Evolutionary conservation across 2,797 vertebrate species (phyloP).

Genomic region (Peromyscus attwateri): DNA sequence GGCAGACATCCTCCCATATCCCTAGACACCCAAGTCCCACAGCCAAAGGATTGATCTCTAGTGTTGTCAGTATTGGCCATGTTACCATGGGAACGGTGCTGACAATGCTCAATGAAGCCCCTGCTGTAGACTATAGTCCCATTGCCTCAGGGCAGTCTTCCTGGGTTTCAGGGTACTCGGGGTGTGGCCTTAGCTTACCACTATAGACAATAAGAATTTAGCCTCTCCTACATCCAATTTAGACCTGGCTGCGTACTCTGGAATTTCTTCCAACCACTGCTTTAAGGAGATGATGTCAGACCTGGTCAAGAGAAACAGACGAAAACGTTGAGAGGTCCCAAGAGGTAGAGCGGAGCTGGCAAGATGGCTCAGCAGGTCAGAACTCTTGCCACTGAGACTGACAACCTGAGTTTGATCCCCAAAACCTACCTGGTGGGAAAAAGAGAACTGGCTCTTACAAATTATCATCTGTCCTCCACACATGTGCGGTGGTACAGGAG

Average conservation of each 20-base stretch:
- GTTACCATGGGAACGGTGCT: not conserved
- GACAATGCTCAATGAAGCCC: not conserved
- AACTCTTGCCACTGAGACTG: not conserved
- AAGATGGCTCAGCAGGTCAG: not conserved
- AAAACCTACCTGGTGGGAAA: not conserved
- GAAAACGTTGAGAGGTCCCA: not conserved
- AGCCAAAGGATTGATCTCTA: not conserved
- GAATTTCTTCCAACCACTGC: not conserved
- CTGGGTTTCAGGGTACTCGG: not conserved
- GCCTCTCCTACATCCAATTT: not conserved
- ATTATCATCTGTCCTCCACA: not conserved
- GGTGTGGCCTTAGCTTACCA: not conserved
- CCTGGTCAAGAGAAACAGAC: not conserved
- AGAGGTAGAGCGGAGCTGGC: no score
- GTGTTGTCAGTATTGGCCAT: not conserved
- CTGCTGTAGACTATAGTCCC: not conserved
- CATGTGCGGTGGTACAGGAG: not conserved
- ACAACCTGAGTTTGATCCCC: not conserved
- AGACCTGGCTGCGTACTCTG: not conserved
- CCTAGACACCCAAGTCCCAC: not conserved
- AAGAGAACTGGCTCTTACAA: not conserved
- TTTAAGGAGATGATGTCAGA: not conserved
- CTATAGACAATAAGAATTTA: not conserved
- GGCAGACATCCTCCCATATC: no score
- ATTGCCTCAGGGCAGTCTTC: not conserved